A percentile compares a stretch with the other conserved stretches of the same genome.
phyloP scores from a whole-genome alignment of 2,888 invertebrate genomes.

The Mesorhabditis spiculigera region DNA sequence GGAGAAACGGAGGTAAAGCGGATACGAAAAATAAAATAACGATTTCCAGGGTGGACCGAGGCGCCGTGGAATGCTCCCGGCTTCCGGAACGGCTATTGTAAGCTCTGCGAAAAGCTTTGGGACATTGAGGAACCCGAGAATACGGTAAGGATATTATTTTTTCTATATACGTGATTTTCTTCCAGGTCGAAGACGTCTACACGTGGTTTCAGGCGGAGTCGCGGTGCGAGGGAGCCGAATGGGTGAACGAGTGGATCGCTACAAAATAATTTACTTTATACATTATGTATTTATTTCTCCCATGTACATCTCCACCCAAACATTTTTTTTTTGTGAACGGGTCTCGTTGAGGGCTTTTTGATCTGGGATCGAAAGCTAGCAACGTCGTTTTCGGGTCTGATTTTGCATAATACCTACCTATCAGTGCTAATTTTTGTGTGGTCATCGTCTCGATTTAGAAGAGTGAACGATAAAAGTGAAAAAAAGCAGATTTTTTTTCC shows the following conservation, averaged over 20 bases:
- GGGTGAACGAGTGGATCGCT: slow-evolving; percentile 25
- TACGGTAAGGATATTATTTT: slow-evolving; percentile 10
- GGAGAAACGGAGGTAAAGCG: slow-evolving; percentile 40
- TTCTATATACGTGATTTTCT: background rate
- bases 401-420: no score
- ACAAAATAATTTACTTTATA: no score
- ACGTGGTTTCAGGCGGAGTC: slow-evolving; percentile 38
- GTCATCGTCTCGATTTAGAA: no score
- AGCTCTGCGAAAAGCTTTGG: slow-evolving; percentile 37
- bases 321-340: no score
- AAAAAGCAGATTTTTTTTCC: no score
- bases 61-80: slow-evolving; percentile 51
- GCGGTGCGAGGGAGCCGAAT: slow-evolving; percentile 36
- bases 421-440: no score
- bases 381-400: no score
- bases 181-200: slow-evolving; percentile 32
- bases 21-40: background rate
- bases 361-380: no score
- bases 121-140: slow-evolving; percentile 16
- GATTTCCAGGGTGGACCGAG: slow-evolving; percentile 35
- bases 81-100: slow-evolving; percentile 43
- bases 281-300: no score
- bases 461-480: no score
- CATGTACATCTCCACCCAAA: no score
- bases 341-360: no score